Percentiles rank a stretch among this genome's conserved stretches.
These are phyloP conservation scores for Steinernema khuongi DNA, from an alignment of 1,140 invertebrate species.

Conservation along the genomic window DNA sequence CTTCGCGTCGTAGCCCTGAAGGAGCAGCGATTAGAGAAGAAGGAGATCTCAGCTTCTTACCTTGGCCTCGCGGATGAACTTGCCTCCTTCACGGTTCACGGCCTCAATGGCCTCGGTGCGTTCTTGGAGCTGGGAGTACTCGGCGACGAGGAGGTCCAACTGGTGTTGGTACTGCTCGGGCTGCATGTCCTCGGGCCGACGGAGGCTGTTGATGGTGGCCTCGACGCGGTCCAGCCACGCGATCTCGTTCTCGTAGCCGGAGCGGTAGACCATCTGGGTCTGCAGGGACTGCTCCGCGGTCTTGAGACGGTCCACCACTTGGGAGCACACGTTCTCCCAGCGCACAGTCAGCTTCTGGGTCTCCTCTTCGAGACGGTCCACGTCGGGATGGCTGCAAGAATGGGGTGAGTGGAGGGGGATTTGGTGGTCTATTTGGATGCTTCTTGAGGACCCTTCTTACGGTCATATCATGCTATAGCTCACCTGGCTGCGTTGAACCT, in stretches of 20 bases:
- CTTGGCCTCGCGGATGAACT: conserved; percentile 94
- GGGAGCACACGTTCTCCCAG: conserved; percentile 83
- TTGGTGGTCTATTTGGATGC: no score
- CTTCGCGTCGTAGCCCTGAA: conserved; percentile 78
- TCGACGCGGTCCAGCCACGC: conserved; percentile 65
- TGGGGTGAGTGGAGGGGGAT: no score
- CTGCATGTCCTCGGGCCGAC: conserved; percentile 54
- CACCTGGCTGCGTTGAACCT: conserved; percentile 65
- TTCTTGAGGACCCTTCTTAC: background rate
- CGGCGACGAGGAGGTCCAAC: conserved; percentile 62
- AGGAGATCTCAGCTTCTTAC: conserved; percentile 65
- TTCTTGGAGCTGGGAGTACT: conserved; percentile 81
- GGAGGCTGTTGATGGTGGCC: conserved; percentile 65
- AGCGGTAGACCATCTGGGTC: conserved; percentile 57
- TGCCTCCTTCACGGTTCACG: conserved; percentile 85
- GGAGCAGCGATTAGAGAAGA: conserved; percentile 31
- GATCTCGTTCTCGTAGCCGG: conserved; percentile 57
- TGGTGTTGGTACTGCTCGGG: conserved; percentile 57
- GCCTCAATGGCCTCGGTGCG: conserved; percentile 84
- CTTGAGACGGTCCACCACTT: conserved; percentile 73
- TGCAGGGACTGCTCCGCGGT: conserved; percentile 54
- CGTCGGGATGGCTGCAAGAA: conserved; percentile 68
- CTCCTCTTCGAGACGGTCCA: conserved; percentile 87
- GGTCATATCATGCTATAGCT: background rate
- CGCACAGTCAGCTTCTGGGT: conserved; percentile 76